Evolutionary conservation across 2,113 vertebrate species (phyloP).

Genomic region (Saimiri boliviensis): DNA sequence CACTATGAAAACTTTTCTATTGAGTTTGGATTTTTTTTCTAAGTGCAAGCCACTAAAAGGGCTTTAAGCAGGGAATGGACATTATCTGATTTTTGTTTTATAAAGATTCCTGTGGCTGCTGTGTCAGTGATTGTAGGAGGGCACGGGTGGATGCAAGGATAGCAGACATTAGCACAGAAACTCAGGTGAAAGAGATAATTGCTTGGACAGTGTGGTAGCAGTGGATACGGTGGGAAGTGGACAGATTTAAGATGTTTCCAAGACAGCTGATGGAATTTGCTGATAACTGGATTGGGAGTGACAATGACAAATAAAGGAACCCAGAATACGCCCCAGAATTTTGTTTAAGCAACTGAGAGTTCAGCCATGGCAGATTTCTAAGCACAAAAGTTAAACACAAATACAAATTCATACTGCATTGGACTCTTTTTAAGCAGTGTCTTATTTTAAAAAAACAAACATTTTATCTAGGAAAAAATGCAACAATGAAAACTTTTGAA

Average conservation of each 20-base stretch:
- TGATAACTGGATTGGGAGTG: not conserved
- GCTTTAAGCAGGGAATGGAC: not conserved
- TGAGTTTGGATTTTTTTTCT: not conserved
- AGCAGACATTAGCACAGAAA: not conserved
- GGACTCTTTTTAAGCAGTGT: not conserved
- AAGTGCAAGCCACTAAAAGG: not conserved
- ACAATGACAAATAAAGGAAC: not conserved
- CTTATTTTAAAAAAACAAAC: not conserved
- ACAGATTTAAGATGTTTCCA: not conserved
- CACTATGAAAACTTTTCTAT: not conserved
- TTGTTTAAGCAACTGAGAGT: not conserved
- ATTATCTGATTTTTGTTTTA: slow-evolving; percentile 3
- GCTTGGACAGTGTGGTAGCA: not conserved
- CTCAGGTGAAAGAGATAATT: not conserved
- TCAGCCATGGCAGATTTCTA: not conserved
- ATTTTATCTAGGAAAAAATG: not conserved
- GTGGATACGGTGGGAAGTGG: not conserved
- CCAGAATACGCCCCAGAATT: not conserved
- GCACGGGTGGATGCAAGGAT: not conserved
- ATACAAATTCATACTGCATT: slow-evolving; percentile 16
- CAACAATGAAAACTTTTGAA: not conserved
- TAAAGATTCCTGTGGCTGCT: not conserved
- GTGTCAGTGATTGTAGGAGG: not conserved
- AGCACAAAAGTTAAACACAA: not conserved
- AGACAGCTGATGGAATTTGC: not conserved